Percentiles rank a stretch among this genome's conserved stretches.
phyloP scores from a whole-genome alignment of 2,113 vertebrate species.

The Martes martes region DNA sequence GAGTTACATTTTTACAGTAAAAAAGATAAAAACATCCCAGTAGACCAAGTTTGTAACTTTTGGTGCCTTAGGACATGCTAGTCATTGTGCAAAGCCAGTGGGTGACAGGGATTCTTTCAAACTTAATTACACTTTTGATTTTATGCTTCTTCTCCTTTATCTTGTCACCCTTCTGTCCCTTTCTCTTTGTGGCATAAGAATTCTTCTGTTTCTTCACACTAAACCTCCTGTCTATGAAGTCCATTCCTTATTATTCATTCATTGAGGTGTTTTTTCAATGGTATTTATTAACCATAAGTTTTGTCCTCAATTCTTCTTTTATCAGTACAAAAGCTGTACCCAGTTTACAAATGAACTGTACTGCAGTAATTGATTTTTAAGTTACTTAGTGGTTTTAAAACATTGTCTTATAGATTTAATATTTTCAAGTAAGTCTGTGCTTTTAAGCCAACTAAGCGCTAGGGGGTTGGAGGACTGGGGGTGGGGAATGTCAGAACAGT shows the following conservation, averaged over 20 bases:
- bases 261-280: neutral
- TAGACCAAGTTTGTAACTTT: neutral
- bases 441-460: neutral
- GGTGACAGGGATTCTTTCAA: neutral
- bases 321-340: neutral
- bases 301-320: neutral
- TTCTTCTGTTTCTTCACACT: neutral
- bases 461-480: neutral
- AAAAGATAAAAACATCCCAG: neutral
- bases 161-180: neutral
- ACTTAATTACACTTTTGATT: conserved; percentile 1
- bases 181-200: neutral
- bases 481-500: neutral
- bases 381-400: neutral
- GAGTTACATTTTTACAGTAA: conserved; percentile 11
- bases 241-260: neutral
- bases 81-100: neutral
- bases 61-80: neutral
- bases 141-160: neutral
- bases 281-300: neutral
- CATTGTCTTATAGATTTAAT: neutral
- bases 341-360: neutral
- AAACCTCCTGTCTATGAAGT: neutral
- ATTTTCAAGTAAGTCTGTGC: conserved; percentile 1
- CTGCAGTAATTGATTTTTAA: conserved; percentile 22